Evolutionary conservation across 1,140 invertebrate genomes (phyloP).

Genomic region (Brachionus plicatilis): DNA sequence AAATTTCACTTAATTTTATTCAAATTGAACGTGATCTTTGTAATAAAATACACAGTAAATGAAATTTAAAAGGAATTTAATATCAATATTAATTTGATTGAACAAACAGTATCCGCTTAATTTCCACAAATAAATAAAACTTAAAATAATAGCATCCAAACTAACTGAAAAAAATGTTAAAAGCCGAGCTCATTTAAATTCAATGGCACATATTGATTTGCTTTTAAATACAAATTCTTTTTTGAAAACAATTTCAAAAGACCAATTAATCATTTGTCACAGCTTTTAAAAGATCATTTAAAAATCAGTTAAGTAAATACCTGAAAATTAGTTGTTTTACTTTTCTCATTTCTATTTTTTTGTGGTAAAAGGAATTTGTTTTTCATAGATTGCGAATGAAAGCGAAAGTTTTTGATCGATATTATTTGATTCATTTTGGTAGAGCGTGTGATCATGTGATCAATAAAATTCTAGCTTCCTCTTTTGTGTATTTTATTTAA

Average conservation of each 20-base stretch:
- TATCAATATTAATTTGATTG: constrained; percentile 13
- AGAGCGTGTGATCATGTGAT: constrained; percentile 26
- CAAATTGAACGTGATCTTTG: background rate
- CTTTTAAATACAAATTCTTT: background rate
- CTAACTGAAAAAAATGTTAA: constrained; percentile 12
- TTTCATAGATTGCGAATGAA: background rate
- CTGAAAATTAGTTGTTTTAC: background rate
- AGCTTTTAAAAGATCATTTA: constrained; percentile 14
- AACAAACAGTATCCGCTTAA: constrained; percentile 18
- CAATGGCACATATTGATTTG: background rate
- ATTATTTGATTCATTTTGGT: background rate
- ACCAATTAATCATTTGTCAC: background rate
- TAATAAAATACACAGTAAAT: background rate
- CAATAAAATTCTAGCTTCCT: constrained; percentile 2
- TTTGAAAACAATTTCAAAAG: background rate
- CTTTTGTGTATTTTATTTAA: constrained; percentile 11
- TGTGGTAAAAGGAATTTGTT: background rate
- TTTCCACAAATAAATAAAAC: background rate
- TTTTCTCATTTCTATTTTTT: background rate
- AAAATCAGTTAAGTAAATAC: constrained; percentile 13
- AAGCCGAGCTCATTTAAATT: background rate
- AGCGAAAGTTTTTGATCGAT: background rate
- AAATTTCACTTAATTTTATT: background rate
- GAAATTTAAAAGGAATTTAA: background rate
- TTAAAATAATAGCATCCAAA: background rate